These are phyloP conservation scores for Pheosia tremula DNA, from an alignment of 2,888 invertebrate species.

Conservation along the genomic window DNA sequence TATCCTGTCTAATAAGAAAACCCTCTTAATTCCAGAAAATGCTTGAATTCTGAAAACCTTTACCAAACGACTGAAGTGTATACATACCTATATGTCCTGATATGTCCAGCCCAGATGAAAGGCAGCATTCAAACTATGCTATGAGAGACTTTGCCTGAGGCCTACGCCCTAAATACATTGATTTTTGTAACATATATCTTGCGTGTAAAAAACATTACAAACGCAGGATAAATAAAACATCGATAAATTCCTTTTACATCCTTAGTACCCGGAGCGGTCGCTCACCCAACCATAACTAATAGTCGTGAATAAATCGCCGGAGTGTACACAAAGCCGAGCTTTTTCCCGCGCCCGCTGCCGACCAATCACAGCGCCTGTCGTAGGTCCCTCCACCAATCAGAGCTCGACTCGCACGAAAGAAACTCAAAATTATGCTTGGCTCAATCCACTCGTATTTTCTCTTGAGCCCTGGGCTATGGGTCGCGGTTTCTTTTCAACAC, in stretches of 20 bases:
- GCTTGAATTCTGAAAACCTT: too few species aligned
- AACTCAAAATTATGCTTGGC: conserved; percentile 74
- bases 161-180: too few species aligned
- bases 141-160: too few species aligned
- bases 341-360: conserved; percentile 60
- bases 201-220: too few species aligned
- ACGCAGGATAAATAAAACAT: conserved; percentile 3
- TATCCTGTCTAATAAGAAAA: too few species aligned
- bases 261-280: conserved; percentile 51
- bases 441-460: conserved; percentile 68
- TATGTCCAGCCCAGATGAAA: too few species aligned
- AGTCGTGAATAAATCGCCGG: conserved; percentile 78
- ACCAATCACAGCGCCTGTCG: conserved; percentile 63
- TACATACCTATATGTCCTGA: too few species aligned
- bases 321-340: conserved; percentile 71
- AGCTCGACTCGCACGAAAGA: conserved; percentile 60
- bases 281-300: conserved; percentile 80
- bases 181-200: too few species aligned
- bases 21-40: too few species aligned
- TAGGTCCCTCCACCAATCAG: conserved; percentile 68
- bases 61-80: too few species aligned
- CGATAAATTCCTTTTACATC: conserved; percentile 38
- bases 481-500: conserved; percentile 58
- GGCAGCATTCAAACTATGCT: too few species aligned
- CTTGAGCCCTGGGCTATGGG: conserved; percentile 66